Evolutionary conservation across 2,888 invertebrate genomes (phyloP), one percentile per base, ranked within the genome.

Genomic region (Disparrhopalites patrizii): DNA sequence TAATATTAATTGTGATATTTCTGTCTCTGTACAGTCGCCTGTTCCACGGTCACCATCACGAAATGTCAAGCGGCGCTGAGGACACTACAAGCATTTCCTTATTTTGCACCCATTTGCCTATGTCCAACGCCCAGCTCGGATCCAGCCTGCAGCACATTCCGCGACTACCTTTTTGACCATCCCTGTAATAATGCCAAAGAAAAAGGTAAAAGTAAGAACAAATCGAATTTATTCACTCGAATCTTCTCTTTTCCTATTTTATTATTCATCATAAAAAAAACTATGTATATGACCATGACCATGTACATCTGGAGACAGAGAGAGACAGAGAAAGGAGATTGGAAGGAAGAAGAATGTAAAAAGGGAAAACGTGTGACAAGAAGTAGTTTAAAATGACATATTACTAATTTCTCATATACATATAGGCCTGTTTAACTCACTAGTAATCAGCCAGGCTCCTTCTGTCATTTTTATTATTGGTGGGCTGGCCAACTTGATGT

Each of bases 161-260:
- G 91, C 79, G 91, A 92, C 83, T 93, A 92, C 81, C 85, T 93
- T 75, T 93, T 93, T 81, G 93, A 93, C 81, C 93, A 93, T 83
- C 93, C 93, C 70, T 93, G 93, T 83, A 89, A 90, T 77, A 90
- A 90, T 81, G 92, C 91, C 75, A 85, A 87, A 79, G 91, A 90
- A 81, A 92, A 91, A 85, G 93, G 93, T 93, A 81, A 81, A 83
- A 77, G 10, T 36, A 25, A 27, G n/a, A 38, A 40, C 13, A 40
- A 40, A 40, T 18, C 20, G 3, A 40, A n/a, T n/a, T n/a, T n/a
- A n/a, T n/a, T n/a, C n/a, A n/a, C n/a, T n/a, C n/a, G n/a, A n/a
- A n/a, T n/a, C n/a, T n/a, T n/a, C n/a, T n/a, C n/a, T n/a, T n/a
- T n/a, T n/a, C n/a, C n/a, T n/a, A n/a, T n/a, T n/a, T n/a, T n/a